Evolutionary conservation across 2,888 invertebrate genomes (phyloP).

Genomic region (Alsophila aescularia): DNA sequence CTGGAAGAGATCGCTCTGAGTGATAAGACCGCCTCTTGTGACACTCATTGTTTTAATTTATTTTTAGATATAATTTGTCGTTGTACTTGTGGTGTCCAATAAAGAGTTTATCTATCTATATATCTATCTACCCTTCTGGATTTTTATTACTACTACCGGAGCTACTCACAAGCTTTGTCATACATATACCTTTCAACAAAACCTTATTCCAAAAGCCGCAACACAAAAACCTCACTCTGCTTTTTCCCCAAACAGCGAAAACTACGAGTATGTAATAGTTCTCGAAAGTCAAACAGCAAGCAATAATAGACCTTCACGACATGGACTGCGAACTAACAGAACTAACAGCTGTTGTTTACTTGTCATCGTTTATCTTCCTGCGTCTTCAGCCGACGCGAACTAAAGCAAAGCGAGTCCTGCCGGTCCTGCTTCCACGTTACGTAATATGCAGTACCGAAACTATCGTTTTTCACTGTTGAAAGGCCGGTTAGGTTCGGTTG

Average conservation of each 20-base stretch:
- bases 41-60: too few relatives aligned
- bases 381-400: slow-evolving; percentile 35
- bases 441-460: slow-evolving; percentile 2
- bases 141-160: too few relatives aligned
- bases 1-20: too few relatives aligned
- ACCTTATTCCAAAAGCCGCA: too few relatives aligned
- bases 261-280: neutral
- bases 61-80: too few relatives aligned
- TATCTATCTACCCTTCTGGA: too few relatives aligned
- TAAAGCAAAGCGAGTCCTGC: slow-evolving; percentile 27
- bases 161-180: too few relatives aligned
- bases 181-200: too few relatives aligned
- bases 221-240: neutral
- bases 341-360: slow-evolving; percentile 38
- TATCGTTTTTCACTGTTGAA: neutral
- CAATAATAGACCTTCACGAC: slow-evolving; percentile 7
- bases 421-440: neutral
- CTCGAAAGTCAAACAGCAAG: slow-evolving; percentile 12
- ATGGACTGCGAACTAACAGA: slow-evolving; percentile 11
- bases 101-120: too few relatives aligned
- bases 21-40: too few relatives aligned
- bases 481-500: too few relatives aligned
- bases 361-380: slow-evolving; percentile 36
- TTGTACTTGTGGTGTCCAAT: too few relatives aligned
- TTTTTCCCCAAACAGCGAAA: neutral